phyloP scores from a whole-genome alignment of 2,797 vertebrate species.

The Halcyon chelicuti region DNA sequence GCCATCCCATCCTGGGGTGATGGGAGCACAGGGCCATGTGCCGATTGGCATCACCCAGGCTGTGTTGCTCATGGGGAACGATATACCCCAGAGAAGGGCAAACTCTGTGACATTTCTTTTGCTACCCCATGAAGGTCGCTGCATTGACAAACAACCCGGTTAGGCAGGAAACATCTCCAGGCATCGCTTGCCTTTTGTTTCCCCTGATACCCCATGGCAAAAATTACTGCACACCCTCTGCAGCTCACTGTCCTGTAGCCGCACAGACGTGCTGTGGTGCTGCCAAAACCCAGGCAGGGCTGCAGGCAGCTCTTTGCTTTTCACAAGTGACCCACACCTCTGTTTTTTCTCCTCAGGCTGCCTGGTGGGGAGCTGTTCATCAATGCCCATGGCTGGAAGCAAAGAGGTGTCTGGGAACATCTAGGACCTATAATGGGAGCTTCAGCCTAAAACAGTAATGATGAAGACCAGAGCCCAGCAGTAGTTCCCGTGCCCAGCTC shows the following conservation, averaged over 20 bases:
- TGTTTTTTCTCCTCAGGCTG: background rate
- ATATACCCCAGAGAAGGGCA: background rate
- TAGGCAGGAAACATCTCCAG: background rate
- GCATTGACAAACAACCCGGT: background rate
- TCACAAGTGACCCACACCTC: background rate
- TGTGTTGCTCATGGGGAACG: background rate
- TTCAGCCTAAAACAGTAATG: background rate
- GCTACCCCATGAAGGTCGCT: background rate
- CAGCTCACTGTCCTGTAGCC: background rate
- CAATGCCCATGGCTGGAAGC: background rate
- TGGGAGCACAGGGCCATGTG: fast-evolving
- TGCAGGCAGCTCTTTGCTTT: background rate
- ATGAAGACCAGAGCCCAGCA: background rate
- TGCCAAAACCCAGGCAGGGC: background rate
- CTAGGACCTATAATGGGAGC: background rate
- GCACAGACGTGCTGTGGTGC: fast-evolving
- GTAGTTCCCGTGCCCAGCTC: background rate
- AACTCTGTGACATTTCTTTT: background rate
- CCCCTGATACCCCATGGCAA: background rate
- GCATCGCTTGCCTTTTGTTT: background rate
- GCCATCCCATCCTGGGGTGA: background rate
- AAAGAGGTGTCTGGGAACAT: background rate
- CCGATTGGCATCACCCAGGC: background rate
- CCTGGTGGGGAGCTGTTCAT: fast-evolving
- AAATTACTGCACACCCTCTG: background rate